These are phyloP conservation scores for Bradysia coprophila DNA, from an alignment of 1,140 invertebrate species.

Conservation along the genomic window DNA sequence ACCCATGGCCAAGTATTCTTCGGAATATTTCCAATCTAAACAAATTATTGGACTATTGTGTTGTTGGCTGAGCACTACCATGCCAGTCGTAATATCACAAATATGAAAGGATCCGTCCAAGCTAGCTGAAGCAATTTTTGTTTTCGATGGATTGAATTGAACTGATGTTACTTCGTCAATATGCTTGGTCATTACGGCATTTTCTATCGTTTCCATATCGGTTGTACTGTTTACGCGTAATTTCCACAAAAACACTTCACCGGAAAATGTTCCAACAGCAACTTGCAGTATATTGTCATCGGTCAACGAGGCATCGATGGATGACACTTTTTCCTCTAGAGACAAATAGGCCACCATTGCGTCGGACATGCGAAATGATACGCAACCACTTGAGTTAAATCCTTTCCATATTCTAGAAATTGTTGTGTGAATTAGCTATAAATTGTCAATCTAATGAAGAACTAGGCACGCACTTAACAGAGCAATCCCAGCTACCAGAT, in stretches of 20 bases:
- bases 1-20: neutral
- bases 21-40: neutral
- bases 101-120: conserved; percentile 32
- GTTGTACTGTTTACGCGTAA: conserved; percentile 11
- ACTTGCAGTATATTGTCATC: conserved; percentile 12
- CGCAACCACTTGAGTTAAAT: conserved; percentile 24
- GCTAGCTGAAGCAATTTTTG: conserved; percentile 34
- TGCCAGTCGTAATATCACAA: conserved; percentile 26
- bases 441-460: too few species aligned
- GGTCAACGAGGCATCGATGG: conserved; percentile 4
- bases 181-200: conserved; percentile 20
- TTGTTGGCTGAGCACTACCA: conserved; percentile 2
- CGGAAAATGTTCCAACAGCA: conserved; percentile 36
- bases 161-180: conserved; percentile 28
- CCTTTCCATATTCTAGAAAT: conserved; percentile 37
- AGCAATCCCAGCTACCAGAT: conserved; percentile 67
- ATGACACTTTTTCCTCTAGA: conserved; percentile 56
- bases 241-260: conserved; percentile 49
- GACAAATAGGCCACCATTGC: conserved; percentile 42
- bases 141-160: conserved; percentile 33
- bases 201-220: neutral
- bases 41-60: neutral
- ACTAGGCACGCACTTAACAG: conserved; percentile 25
- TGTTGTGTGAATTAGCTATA: neutral
- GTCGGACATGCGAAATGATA: conserved; percentile 33